A percentile compares a stretch with the other conserved stretches of the same genome.
phyloP scores from a whole-genome alignment of 2,113 vertebrate species.

The Chloropsis cyanopogon region DNA sequence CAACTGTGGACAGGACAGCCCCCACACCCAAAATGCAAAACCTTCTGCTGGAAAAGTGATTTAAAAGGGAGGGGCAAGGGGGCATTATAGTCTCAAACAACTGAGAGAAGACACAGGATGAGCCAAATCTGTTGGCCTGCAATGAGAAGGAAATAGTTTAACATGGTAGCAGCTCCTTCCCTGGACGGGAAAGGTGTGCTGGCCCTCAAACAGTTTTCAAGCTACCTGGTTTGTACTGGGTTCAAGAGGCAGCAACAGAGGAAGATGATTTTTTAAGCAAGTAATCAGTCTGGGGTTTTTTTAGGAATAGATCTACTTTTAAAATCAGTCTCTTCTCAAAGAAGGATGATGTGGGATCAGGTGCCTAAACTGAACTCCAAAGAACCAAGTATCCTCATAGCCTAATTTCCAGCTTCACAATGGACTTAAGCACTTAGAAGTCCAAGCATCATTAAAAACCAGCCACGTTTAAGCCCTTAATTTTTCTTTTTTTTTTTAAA shows the following conservation, averaged over 20 bases:
- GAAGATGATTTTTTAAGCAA: not conserved
- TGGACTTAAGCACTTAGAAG: not conserved
- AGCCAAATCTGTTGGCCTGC: not conserved
- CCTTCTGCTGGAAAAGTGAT: not conserved
- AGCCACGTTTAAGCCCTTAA: not conserved
- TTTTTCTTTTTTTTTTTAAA: not conserved
- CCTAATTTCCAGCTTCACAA: not conserved
- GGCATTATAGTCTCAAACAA: not conserved
- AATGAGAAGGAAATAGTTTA: not conserved
- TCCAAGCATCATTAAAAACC: constrained; percentile 18
- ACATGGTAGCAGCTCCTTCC: not conserved
- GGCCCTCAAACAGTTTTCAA: not conserved
- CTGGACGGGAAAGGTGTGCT: not conserved
- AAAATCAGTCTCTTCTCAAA: not conserved
- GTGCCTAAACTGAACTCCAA: not conserved
- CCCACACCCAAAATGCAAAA: not conserved
- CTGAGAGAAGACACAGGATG: not conserved
- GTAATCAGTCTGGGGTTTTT: not conserved
- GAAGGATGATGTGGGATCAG: not conserved
- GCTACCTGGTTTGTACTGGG: not conserved
- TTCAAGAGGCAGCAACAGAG: not conserved
- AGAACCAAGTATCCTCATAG: not conserved
- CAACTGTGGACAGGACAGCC: not conserved
- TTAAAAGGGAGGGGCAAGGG: not conserved
- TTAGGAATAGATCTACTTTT: not conserved